These are phyloP conservation scores for Aegypius monachus DNA, from an alignment of 2,113 vertebrate genomes.

Conservation along the genomic window DNA sequence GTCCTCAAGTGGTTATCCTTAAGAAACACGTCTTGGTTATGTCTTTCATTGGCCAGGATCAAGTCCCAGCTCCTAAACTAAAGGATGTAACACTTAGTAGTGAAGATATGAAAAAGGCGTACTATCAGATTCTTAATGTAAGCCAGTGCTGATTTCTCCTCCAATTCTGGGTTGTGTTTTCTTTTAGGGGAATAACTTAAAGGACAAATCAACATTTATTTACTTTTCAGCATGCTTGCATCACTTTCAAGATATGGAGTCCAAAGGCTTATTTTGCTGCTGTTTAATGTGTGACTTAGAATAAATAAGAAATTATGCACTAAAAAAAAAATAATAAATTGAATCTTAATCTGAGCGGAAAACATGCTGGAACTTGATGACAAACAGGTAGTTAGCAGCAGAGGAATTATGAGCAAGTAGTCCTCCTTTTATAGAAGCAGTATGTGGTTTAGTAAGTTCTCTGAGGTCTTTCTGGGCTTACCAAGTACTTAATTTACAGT, in stretches of 20 bases:
- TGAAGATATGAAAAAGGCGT: conserved; percentile 90
- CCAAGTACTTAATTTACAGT: neutral
- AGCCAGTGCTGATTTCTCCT: conserved; percentile 46
- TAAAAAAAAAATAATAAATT: neutral
- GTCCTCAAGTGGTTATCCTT: conserved; percentile 89
- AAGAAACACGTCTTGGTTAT: conserved; percentile 97
- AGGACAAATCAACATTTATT: neutral
- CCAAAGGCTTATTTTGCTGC: conserved; percentile 10
- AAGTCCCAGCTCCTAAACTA: conserved; percentile 92
- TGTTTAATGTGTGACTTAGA: conserved; percentile 27
- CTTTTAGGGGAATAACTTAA: neutral
- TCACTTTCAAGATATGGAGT: neutral
- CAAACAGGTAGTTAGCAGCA: neutral
- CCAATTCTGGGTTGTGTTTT: neutral
- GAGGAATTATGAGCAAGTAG: neutral
- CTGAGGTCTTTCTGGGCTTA: neutral
- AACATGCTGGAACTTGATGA: neutral
- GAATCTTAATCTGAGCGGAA: neutral
- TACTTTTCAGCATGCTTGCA: neutral
- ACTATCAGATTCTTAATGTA: conserved; percentile 84
- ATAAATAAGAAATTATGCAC: neutral
- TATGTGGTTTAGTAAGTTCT: neutral
- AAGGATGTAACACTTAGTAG: conserved; percentile 84
- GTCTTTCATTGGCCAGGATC: conserved; percentile 96
- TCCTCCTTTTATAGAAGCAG: neutral